These are phyloP conservation scores for Poeciliopsis turneri DNA, from an alignment of 2,797 vertebrate species.

Conservation along the genomic window DNA sequence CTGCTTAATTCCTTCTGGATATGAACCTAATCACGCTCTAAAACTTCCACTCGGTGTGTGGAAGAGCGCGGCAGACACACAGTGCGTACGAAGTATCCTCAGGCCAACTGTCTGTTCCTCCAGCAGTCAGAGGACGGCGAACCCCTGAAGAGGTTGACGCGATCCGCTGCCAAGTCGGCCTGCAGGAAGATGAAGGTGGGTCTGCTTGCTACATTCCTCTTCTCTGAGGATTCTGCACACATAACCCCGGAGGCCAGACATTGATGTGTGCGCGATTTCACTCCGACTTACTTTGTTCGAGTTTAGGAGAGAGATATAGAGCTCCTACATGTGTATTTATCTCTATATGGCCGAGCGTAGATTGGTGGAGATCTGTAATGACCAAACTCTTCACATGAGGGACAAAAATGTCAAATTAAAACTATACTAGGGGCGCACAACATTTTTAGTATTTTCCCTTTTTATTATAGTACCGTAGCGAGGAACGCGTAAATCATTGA, in stretches of 20 bases:
- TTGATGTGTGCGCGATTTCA: slow-evolving; percentile 18
- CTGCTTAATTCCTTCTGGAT: slow-evolving; percentile 60
- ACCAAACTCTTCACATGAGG: no score
- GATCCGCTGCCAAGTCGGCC: slow-evolving; percentile 74
- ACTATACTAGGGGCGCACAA: no score
- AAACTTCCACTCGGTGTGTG: slow-evolving; percentile 18
- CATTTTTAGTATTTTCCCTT: no score
- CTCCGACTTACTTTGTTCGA: slow-evolving; percentile 16
- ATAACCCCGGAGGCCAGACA: slow-evolving; percentile 14
- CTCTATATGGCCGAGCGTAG: not conserved
- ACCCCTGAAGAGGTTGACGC: slow-evolving; percentile 73
- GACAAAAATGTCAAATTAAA: no score
- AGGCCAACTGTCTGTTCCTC: slow-evolving; percentile 43
- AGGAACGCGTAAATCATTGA: no score
- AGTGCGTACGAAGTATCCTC: slow-evolving; percentile 39
- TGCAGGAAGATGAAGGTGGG: slow-evolving; percentile 82
- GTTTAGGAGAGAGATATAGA: not conserved
- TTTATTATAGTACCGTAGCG: no score
- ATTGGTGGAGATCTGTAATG: not conserved
- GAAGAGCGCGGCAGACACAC: slow-evolving; percentile 5
- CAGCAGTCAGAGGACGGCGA: slow-evolving; percentile 67
- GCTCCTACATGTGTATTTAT: not conserved
- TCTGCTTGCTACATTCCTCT: slow-evolving; percentile 52
- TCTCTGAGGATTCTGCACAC: slow-evolving; percentile 24
- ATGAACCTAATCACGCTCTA: slow-evolving; percentile 37